These are phyloP conservation scores for Oryzias melastigma DNA, from an alignment of 2,113 vertebrate species.

Conservation along the genomic window DNA sequence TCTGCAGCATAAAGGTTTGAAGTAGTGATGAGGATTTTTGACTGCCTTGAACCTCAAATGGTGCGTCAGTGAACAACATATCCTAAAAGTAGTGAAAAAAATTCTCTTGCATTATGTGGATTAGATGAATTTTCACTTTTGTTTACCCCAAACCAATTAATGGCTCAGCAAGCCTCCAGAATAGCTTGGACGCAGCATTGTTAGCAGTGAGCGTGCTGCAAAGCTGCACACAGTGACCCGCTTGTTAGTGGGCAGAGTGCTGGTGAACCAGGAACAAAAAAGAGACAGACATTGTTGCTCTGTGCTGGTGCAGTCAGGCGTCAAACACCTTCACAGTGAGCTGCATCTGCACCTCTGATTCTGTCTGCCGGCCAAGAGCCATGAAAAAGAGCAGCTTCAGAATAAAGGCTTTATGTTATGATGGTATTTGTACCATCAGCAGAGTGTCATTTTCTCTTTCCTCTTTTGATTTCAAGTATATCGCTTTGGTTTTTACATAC, in stretches of 20 bases:
- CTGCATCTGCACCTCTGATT: conserved; percentile 43
- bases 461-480: conserved; percentile 17
- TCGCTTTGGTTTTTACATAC: not conserved
- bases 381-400: conserved; percentile 24
- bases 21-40: conserved; percentile 5
- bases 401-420: conserved; percentile 14
- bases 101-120: conserved; percentile 26
- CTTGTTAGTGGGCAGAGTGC: conserved; percentile 61
- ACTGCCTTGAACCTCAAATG: conserved; percentile 13
- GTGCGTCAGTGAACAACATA: conserved; percentile 15
- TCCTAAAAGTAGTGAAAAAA: conserved; percentile 1
- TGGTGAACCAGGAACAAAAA: conserved; percentile 51
- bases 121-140: conserved; percentile 54
- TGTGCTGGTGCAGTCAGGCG: conserved; percentile 68
- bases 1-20: conserved; percentile 15
- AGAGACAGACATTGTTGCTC: conserved; percentile 61
- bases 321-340: conserved; percentile 52
- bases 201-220: conserved; percentile 43
- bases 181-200: conserved; percentile 50
- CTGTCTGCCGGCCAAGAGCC: conserved; percentile 10
- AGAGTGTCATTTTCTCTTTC: conserved; percentile 12
- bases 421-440: conserved; percentile 13
- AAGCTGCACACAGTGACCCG: conserved; percentile 56
- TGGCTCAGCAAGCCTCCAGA: conserved; percentile 50
- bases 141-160: conserved; percentile 64